Evolutionary conservation across 2,113 vertebrate genomes (phyloP), one percentile per base, ranked within the genome.

Genomic region (Macquaria ambigua): DNA sequence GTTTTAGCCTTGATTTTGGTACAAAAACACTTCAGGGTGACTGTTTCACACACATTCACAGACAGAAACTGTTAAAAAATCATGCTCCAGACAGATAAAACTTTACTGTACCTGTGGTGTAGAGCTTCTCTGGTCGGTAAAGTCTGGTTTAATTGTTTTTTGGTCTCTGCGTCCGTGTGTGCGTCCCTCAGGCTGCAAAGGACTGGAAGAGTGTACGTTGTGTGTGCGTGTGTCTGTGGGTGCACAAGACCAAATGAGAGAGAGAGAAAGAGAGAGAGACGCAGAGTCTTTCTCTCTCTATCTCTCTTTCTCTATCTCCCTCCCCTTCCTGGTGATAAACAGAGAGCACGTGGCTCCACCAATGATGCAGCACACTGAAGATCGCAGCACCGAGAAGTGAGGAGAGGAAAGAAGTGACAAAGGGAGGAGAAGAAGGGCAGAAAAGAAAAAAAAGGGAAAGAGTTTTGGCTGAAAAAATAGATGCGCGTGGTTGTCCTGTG

Each of bases 261-360:
- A 74, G 74, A 37, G 78, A 62, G 72, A 43, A 39, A 37, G 63
- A 53, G 55, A 74, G 79, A 25, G 59, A 25, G 70, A 52, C 8
- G 20, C 21, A 14, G 53, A 66, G 76, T 62, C 56, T 31, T 37
- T 41, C 68, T 58, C 68, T 37, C 81, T 73, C 66, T 18, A 52
- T 66, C 61, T 56, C 81, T 79, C 72, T 79, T 43, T 62, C 61
- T 75, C 76, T 46, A 28, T 64, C 84, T 90, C 90, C 83, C 89
- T 81, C 93, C 89, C 88, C 89, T 79, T 83, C 81, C 85, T 87
- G 91, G 90, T 93, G 91, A 96, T 96, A 96, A 96, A 96, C 95
- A 96, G 85, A 93, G 88, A 95, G 87, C 95, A 95, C 93, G 95
- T 95, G 96, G 94, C 93, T 66, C 91, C 79, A 74, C 81, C 84